A percentile compares a stretch with the other conserved stretches of the same genome.
Evolutionary conservation across 2,113 vertebrate genomes (phyloP).

Genomic region (Onychostruthus taczanowskii): DNA sequence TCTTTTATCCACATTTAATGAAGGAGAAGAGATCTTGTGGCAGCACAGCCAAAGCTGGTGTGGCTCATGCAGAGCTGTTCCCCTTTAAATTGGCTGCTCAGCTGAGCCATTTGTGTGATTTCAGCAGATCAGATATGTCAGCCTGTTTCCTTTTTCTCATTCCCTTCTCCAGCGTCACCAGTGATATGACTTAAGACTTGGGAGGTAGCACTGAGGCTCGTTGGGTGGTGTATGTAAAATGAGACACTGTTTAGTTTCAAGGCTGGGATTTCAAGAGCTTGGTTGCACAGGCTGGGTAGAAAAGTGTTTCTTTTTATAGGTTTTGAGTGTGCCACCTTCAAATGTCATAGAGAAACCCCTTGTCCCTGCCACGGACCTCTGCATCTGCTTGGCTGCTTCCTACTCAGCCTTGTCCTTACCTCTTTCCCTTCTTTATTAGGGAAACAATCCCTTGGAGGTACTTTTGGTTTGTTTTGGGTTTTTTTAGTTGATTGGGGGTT

Average conservation of each 20-base stretch:
- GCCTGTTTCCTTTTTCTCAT: slow-evolving; percentile 55
- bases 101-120: slow-evolving; percentile 3
- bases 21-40: background rate
- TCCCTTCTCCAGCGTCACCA: slow-evolving; percentile 35
- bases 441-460: background rate
- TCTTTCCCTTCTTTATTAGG: background rate
- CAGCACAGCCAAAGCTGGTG: background rate
- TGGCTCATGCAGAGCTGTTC: background rate
- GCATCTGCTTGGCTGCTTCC: background rate
- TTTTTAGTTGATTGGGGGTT: background rate
- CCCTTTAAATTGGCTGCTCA: background rate
- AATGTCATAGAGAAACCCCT: background rate
- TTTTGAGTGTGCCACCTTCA: background rate
- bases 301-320: background rate
- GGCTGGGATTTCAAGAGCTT: background rate
- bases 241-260: slow-evolving; percentile 19
- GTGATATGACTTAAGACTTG: slow-evolving; percentile 45
- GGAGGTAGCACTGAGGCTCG: slow-evolving; percentile 13
- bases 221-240: slow-evolving; percentile 47
- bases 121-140: background rate
- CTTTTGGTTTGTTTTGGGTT: background rate
- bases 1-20: background rate
- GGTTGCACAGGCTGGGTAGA: background rate
- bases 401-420: background rate
- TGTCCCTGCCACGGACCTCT: background rate